phyloP scores from a whole-genome alignment of 1,140 invertebrate genomes.

The Melitaea cinxia region DNA sequence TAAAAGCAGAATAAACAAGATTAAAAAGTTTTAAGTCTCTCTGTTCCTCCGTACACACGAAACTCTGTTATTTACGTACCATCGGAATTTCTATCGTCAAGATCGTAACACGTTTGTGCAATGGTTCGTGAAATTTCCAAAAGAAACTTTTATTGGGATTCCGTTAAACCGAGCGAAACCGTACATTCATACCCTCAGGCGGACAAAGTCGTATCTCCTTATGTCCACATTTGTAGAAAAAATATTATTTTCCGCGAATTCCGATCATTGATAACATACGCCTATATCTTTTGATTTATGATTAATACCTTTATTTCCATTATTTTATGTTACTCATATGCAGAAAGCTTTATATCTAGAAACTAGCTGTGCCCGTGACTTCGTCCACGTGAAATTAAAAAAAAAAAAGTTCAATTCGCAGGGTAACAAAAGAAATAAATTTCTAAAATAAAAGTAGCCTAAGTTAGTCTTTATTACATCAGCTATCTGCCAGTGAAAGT shows the following conservation, averaged over 20 bases:
- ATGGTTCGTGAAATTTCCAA: slow-evolving; percentile 55
- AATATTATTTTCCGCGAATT: neutral
- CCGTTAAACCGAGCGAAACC: slow-evolving; percentile 41
- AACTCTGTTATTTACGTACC: slow-evolving; percentile 43
- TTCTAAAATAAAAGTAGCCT: too few relatives aligned
- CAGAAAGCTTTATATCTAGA: too few relatives aligned
- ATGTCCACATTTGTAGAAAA: slow-evolving; percentile 6
- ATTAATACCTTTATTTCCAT: too few relatives aligned
- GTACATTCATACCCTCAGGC: slow-evolving; percentile 12
- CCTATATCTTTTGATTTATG: neutral
- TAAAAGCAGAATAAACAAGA: neutral
- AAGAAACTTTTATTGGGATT: slow-evolving; percentile 60
- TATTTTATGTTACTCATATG: too few relatives aligned
- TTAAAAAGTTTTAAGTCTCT: neutral
- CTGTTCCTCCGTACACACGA: neutral
- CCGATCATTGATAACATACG: neutral
- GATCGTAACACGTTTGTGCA: slow-evolving; percentile 52
- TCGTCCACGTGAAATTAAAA: too few relatives aligned
- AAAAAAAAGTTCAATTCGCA: too few relatives aligned
- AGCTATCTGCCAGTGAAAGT: too few relatives aligned
- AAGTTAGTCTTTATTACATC: too few relatives aligned
- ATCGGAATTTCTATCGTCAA: slow-evolving; percentile 49
- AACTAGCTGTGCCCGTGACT: too few relatives aligned
- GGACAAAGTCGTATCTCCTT: slow-evolving; percentile 3
- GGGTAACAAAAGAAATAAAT: too few relatives aligned